These are phyloP conservation scores for Baccha elongata DNA, from an alignment of 2,888 invertebrate genomes.

Conservation along the genomic window DNA sequence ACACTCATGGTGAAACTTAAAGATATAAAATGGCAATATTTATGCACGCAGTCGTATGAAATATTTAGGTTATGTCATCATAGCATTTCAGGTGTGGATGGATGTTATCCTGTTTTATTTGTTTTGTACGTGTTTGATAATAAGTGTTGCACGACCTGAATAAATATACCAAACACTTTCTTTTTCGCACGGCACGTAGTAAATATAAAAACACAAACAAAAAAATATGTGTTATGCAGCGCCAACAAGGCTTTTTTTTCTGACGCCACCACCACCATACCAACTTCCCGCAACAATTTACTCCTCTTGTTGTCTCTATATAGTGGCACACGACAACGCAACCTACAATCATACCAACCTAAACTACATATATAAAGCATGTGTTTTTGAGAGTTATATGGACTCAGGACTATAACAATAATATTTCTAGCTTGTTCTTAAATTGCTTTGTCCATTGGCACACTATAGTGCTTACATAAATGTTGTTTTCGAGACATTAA, in stretches of 20 bases:
- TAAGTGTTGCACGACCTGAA: slow-evolving; percentile 74
- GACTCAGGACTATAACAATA: too few relatives aligned
- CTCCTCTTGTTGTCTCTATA: neutral
- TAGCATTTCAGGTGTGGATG: slow-evolving; percentile 73
- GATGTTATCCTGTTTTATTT: slow-evolving; percentile 74
- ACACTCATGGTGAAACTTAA: slow-evolving; percentile 1
- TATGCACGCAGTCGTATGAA: slow-evolving; percentile 73
- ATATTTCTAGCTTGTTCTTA: too few relatives aligned
- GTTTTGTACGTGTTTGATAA: slow-evolving; percentile 74
- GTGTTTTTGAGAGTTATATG: too few relatives aligned
- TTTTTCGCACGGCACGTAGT: slow-evolving; percentile 72
- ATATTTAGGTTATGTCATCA: slow-evolving; percentile 74
- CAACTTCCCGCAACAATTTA: too few relatives aligned
- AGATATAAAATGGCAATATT: slow-evolving; percentile 66
- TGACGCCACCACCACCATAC: neutral
- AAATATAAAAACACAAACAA: slow-evolving; percentile 56
- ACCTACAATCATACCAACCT: too few relatives aligned
- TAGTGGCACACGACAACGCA: too few relatives aligned
- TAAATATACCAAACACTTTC: slow-evolving; percentile 69
- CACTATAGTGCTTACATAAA: too few relatives aligned
- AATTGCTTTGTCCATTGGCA: too few relatives aligned
- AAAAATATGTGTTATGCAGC: slow-evolving; percentile 44
- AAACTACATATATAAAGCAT: too few relatives aligned
- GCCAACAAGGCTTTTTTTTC: slow-evolving; percentile 5
- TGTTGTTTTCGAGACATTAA: too few relatives aligned